Percentiles rank a stretch among this genome's conserved stretches.
phyloP scores from a whole-genome alignment of 2,888 invertebrate genomes.

The Tiliacea aurago region DNA sequence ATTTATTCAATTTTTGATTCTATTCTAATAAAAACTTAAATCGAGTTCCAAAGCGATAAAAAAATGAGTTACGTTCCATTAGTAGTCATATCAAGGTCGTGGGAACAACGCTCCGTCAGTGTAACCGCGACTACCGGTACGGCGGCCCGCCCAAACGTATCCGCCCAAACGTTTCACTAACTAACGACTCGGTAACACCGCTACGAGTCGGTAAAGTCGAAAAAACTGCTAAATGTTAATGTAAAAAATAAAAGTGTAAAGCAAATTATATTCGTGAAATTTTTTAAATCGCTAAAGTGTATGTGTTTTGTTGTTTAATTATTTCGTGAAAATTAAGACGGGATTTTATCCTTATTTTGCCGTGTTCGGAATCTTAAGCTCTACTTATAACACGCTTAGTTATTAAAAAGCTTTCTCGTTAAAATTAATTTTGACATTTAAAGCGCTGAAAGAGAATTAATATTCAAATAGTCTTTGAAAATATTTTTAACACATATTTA shows the following conservation, averaged over 20 bases:
- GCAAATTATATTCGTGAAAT: neutral
- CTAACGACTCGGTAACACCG: slow-evolving; percentile 11
- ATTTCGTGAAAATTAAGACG: neutral
- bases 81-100: slow-evolving; percentile 62
- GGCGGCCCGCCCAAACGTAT: slow-evolving; percentile 75
- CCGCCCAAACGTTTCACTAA: slow-evolving; percentile 62
- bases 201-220: slow-evolving; percentile 17
- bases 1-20: neutral
- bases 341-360: slow-evolving; percentile 26
- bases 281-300: slow-evolving; percentile 15
- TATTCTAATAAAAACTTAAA: slow-evolving; percentile 6
- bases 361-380: slow-evolving; percentile 34
- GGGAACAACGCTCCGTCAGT: slow-evolving; percentile 70
- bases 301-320: slow-evolving; percentile 9
- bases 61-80: slow-evolving; percentile 52
- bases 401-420: slow-evolving; percentile 32
- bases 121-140: slow-evolving; percentile 70
- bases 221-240: neutral
- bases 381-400: slow-evolving; percentile 44
- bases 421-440: slow-evolving; percentile 9
- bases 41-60: slow-evolving; percentile 40
- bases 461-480: slow-evolving; percentile 13
- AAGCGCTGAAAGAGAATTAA: slow-evolving; percentile 8
- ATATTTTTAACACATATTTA: neutral
- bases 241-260: neutral